Base-by-base conservation (phyloP, 2,888 invertebrate species). In the Gari tellinella region DNA sequence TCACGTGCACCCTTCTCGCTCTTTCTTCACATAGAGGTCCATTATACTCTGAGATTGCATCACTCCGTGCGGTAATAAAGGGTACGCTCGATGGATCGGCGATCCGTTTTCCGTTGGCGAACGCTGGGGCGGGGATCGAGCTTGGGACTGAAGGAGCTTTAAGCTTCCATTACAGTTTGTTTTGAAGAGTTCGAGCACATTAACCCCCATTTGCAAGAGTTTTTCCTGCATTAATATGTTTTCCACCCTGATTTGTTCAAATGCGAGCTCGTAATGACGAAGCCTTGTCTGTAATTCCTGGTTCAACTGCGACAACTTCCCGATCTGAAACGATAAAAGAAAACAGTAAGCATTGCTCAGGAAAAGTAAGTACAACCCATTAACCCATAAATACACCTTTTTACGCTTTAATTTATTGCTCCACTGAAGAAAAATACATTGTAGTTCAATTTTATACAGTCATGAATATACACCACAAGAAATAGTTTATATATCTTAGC, bases 251-350 rank as follows among this genome's bases (percentile, higher is more conserved):
- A 83, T 74, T 52, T 87, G 86, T 58, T 85, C 84, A 62, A 84
- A 86, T n/a, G 82, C 78, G 51, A 82, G 68, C 69, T 88, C 86
- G 56, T 85, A 82, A 41, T 86, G 86, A 55, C 83, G 82, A 31
- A 87, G 74, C 10, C 85, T 72, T 14, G 75, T 60, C 49, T 83
- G 80, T 40, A 87, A 58, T 31, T 87, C 88, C 43, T 73, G 76
- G 61, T 85, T 84, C 26, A 83, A 74, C 61, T 82, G 83, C 43
- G 79, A 43, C 23, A 78, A 67, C 58, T 83, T 84, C 25, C 68
- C 53, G 40, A 80, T 67, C 83, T 83, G 82, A 70, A 82, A 75
- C 21, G 12, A 62, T 0, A 62, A 41, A 60, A 52, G 2, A n/a
- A 12, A 17, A 15, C 7, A 46, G n/a, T 8, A 8, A 46, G 17